Conservation (phyloP, 2,888 invertebrate genomes). For the Phoronis australis region DNA sequence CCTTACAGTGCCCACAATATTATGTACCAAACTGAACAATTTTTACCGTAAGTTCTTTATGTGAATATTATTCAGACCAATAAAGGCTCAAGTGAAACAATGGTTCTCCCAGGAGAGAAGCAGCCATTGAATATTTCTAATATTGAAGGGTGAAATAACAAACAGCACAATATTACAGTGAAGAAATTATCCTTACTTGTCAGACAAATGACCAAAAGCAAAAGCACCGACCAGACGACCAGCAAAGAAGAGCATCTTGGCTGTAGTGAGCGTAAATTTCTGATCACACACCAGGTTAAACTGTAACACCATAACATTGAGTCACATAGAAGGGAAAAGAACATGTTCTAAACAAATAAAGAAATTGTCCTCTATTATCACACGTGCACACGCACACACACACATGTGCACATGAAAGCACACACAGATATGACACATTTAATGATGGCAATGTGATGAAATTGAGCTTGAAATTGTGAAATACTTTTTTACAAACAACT, state of each 20-base stretch:
- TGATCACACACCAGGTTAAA: conserved; percentile 27
- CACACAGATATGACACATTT: too few species aligned
- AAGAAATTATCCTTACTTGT: too few species aligned
- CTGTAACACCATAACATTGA: conserved; percentile 16
- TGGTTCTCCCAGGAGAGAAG: background rate
- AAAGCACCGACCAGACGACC: conserved; percentile 30
- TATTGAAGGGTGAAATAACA: too few species aligned
- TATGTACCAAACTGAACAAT: too few species aligned
- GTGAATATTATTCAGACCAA: too few species aligned
- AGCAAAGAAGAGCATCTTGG: conserved; percentile 28
- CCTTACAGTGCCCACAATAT: too few species aligned
- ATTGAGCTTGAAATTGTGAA: too few species aligned
- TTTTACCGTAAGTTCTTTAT: too few species aligned
- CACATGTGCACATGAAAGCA: background rate
- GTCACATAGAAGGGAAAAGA: too few species aligned
- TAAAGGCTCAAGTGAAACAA: background rate
- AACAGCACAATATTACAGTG: too few species aligned
- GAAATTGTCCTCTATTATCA: background rate
- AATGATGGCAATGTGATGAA: too few species aligned
- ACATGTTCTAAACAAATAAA: background rate
- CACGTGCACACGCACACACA: background rate
- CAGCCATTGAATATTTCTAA: background rate
- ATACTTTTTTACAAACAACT: too few species aligned
- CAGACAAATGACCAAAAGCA: conserved; percentile 30
- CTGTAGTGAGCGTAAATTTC: conserved; percentile 20